Conservation (phyloP, 2,113 vertebrate species). For the Capreolus pygargus region DNA sequence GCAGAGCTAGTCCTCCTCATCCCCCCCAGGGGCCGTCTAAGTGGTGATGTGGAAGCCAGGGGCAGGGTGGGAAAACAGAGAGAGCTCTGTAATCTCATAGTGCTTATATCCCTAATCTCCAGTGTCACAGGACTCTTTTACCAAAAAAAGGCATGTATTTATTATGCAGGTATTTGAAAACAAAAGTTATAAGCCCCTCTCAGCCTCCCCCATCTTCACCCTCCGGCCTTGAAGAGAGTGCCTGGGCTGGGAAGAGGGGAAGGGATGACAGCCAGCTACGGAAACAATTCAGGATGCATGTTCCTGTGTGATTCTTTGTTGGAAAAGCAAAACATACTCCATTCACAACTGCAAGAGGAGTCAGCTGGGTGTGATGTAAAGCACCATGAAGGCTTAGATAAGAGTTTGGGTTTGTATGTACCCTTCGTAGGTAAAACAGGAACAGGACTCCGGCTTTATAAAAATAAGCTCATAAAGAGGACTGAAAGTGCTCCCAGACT, state of each 20-base stretch:
- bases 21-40: rapidly evolving
- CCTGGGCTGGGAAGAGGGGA: neutral
- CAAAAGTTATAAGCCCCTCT: neutral
- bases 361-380: rapidly evolving
- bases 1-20: neutral
- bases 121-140: neutral
- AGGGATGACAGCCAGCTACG: neutral
- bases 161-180: neutral
- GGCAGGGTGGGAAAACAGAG: neutral
- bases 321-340: neutral
- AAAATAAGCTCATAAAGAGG: neutral
- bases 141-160: neutral
- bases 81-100: neutral
- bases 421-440: neutral
- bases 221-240: neutral
- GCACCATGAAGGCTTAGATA: neutral
- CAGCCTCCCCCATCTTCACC: neutral
- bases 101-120: neutral
- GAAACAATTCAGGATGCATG: neutral
- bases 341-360: neutral
- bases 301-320: neutral
- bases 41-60: neutral
- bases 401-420: neutral
- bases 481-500: neutral
- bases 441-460: neutral